Evolutionary conservation across 2,113 vertebrate genomes (phyloP).

Genomic region (Paraplagusia blochii): DNA sequence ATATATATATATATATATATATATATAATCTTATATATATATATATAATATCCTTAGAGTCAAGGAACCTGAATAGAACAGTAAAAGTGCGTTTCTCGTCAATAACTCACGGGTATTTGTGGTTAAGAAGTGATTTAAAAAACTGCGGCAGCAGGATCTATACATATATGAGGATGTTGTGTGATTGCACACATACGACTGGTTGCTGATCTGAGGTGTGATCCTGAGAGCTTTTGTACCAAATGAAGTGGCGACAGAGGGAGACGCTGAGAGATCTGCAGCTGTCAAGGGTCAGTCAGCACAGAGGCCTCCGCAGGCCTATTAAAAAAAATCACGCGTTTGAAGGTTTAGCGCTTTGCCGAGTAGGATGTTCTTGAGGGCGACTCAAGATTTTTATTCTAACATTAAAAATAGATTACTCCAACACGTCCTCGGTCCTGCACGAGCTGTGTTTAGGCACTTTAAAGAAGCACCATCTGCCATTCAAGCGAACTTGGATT

Average conservation of each 20-base stretch:
- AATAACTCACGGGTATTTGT: too few species aligned
- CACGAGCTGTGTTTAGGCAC: too few species aligned
- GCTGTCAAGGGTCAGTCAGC: constrained; percentile 95
- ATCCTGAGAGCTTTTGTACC: constrained; percentile 93
- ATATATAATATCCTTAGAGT: too few species aligned
- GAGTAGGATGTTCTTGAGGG: constrained; percentile 17
- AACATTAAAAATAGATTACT: too few species aligned
- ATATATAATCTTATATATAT: too few species aligned
- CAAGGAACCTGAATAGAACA: too few species aligned
- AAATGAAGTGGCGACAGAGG: constrained; percentile 92
- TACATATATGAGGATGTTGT: constrained; percentile 67
- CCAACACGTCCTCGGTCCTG: too few species aligned
- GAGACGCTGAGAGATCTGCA: constrained; percentile 90
- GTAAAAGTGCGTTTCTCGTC: too few species aligned
- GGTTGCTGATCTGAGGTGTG: constrained; percentile 89
- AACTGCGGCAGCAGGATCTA: constrained; percentile 17
- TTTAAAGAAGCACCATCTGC: too few species aligned
- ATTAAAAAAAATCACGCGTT: constrained; percentile 97
- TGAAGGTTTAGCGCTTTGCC: constrained; percentile 94
- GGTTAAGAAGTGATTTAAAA: constrained; percentile 8
- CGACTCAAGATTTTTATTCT: too few species aligned
- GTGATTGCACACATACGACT: constrained; percentile 88
- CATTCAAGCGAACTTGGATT: too few species aligned
- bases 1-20: too few species aligned
- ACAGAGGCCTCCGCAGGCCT: constrained; percentile 97